phyloP scores from a whole-genome alignment of 1,140 invertebrate species.

The Helicoverpa armigera region DNA sequence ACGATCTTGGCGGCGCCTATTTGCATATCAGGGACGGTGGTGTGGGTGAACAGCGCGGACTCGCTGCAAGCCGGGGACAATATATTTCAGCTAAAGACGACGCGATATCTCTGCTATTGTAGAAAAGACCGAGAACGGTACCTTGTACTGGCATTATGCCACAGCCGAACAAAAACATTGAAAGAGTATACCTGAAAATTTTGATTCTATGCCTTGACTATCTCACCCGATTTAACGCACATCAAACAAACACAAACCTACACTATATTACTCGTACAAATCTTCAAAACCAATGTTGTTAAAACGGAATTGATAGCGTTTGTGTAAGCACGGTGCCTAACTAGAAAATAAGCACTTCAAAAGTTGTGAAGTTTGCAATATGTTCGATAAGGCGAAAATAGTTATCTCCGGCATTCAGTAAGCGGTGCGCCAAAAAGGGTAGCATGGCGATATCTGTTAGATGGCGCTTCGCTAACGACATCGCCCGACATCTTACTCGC shows the following conservation, averaged over 20 bases:
- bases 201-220: too few species aligned
- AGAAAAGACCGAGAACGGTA: slow-evolving; percentile 63
- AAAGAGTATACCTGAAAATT: too few species aligned
- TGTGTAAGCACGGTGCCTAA: slow-evolving; percentile 11
- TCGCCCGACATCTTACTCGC: slow-evolving; percentile 66
- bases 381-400: slow-evolving; percentile 59
- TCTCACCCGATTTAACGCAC: too few species aligned
- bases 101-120: slow-evolving; percentile 75
- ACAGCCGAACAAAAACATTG: slow-evolving; percentile 49
- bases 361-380: slow-evolving; percentile 52
- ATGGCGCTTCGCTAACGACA: slow-evolving; percentile 71
- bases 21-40: slow-evolving; percentile 78
- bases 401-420: slow-evolving; percentile 57
- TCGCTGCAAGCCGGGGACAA: slow-evolving; percentile 70
- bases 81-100: slow-evolving; percentile 76
- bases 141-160: slow-evolving; percentile 65
- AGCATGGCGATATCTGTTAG: slow-evolving; percentile 60
- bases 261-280: too few species aligned
- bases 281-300: background rate
- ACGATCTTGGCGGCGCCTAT: slow-evolving; percentile 75
- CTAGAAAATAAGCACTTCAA: slow-evolving; percentile 50
- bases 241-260: too few species aligned
- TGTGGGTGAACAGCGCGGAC: slow-evolving; percentile 62
- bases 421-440: slow-evolving; percentile 48
- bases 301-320: slow-evolving; percentile 7